Conservation (phyloP, 2,888 invertebrate species). For the Scaptomyza parva region DNA sequence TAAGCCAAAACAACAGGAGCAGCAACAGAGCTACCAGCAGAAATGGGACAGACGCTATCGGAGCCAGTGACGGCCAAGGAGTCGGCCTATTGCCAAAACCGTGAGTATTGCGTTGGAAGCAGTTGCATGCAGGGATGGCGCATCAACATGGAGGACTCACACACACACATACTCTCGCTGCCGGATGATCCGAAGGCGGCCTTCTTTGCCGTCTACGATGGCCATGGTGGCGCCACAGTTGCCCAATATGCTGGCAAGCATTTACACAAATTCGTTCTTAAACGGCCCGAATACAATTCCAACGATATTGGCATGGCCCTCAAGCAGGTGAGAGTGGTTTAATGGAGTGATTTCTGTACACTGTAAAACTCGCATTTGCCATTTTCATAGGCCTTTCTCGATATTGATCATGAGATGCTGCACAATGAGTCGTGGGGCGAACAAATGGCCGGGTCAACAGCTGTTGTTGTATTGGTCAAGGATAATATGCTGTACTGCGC, state of each 20-base stretch:
- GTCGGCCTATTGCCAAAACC: constrained; percentile 92
- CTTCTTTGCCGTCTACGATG: constrained; percentile 97
- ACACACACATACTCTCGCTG: constrained; percentile 96
- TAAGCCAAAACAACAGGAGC: constrained; percentile 17
- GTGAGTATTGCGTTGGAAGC: constrained; percentile 91
- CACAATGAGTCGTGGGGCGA: constrained; percentile 94
- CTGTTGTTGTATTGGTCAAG: constrained; percentile 93
- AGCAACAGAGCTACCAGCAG: constrained; percentile 3
- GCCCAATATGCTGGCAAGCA: constrained; percentile 98
- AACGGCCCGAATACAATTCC: constrained; percentile 92
- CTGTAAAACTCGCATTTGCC: not conserved
- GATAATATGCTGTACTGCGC: constrained; percentile 95
- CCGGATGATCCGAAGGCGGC: constrained; percentile 97
- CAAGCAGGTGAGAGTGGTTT: constrained; percentile 87
- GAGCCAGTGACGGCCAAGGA: constrained; percentile 97
- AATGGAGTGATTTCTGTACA: not conserved
- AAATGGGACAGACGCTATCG: constrained; percentile 98
- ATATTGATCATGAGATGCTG: constrained; percentile 96
- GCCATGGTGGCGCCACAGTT: constrained; percentile 91
- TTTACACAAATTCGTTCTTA: constrained; percentile 95
- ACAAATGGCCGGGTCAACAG: constrained; percentile 98
- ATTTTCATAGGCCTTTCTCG: constrained; percentile 90
- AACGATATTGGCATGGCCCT: constrained; percentile 92
- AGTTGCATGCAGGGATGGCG: constrained; percentile 99
- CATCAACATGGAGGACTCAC: constrained; percentile 99